Evolutionary conservation across 1,140 invertebrate genomes (phyloP).

Genomic region (Listronotus oregonensis): DNA sequence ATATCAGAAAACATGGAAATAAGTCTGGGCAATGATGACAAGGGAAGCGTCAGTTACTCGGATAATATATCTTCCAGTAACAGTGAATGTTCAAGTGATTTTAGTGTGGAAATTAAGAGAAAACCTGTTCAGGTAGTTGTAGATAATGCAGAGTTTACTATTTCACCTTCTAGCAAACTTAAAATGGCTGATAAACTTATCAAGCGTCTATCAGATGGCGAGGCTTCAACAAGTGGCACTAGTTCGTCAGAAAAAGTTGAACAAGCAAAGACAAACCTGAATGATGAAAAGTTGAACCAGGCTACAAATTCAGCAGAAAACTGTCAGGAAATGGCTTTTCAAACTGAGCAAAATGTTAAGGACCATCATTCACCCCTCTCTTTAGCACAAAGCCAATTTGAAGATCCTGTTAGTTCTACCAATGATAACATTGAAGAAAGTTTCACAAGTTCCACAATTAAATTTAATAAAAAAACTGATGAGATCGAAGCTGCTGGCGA

Average conservation of each 20-base stretch:
- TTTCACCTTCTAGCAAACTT: slow-evolving; percentile 42
- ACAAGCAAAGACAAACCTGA: slow-evolving; percentile 7
- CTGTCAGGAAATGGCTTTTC: too few species aligned
- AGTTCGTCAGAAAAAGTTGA: slow-evolving; percentile 13
- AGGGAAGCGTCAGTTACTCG: slow-evolving; percentile 26
- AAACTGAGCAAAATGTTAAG: too few species aligned
- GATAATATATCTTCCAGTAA: slow-evolving; percentile 34
- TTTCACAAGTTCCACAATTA: not conserved
- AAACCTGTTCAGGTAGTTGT: slow-evolving; percentile 44
- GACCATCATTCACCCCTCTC: not conserved
- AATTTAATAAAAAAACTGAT: not conserved
- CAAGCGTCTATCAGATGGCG: slow-evolving; percentile 36
- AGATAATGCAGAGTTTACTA: slow-evolving; percentile 40
- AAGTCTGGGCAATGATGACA: slow-evolving; percentile 36
- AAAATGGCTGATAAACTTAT: slow-evolving; percentile 49
- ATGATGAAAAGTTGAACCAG: slow-evolving; percentile 5
- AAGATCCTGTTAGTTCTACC: not conserved
- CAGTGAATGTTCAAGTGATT: slow-evolving; percentile 36
- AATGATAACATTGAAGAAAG: not conserved
- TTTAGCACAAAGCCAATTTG: not conserved
- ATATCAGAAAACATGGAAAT: slow-evolving; percentile 45
- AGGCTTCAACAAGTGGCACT: not conserved
- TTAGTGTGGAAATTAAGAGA: slow-evolving; percentile 36
- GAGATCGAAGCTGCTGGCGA: not conserved
- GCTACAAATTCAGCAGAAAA: too few species aligned